Conservation (phyloP, 2,888 invertebrate genomes). For the Falcaria lacertinaria region DNA sequence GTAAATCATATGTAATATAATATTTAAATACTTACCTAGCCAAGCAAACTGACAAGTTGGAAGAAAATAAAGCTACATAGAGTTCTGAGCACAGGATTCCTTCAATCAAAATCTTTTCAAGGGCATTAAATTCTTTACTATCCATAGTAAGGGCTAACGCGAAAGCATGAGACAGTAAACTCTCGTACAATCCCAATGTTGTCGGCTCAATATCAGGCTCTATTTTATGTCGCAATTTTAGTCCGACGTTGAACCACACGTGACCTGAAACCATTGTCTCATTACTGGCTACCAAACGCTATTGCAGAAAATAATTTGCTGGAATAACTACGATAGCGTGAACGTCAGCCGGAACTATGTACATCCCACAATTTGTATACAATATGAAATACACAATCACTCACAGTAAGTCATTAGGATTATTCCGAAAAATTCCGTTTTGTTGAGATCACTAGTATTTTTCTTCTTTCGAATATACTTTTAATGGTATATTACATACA, state of each 20-base stretch:
- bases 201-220: slow-evolving; percentile 7
- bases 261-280: slow-evolving; percentile 47
- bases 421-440: no score
- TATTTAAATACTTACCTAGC: slow-evolving; percentile 37
- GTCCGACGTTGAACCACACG: slow-evolving; percentile 41
- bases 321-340: no score
- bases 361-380: no score
- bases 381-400: no score
- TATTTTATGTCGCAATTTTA: slow-evolving; percentile 27
- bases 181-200: slow-evolving; percentile 42
- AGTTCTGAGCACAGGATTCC: slow-evolving; percentile 42
- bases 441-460: no score
- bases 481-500: no score
- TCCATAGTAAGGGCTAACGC: slow-evolving; percentile 34
- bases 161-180: slow-evolving; percentile 36
- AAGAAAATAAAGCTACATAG: slow-evolving; percentile 49
- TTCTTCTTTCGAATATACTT: no score
- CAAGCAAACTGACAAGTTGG: slow-evolving; percentile 53
- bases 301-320: no score
- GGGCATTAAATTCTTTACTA: slow-evolving; percentile 30
- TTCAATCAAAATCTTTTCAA: slow-evolving; percentile 48
- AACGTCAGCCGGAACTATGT: no score
- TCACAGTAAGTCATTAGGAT: no score
- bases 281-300: no score
- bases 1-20: not conserved